Evolutionary conservation across 2,113 vertebrate species (phyloP), one percentile per base, ranked within the genome.

Genomic region (Leuciscus idus): DNA sequence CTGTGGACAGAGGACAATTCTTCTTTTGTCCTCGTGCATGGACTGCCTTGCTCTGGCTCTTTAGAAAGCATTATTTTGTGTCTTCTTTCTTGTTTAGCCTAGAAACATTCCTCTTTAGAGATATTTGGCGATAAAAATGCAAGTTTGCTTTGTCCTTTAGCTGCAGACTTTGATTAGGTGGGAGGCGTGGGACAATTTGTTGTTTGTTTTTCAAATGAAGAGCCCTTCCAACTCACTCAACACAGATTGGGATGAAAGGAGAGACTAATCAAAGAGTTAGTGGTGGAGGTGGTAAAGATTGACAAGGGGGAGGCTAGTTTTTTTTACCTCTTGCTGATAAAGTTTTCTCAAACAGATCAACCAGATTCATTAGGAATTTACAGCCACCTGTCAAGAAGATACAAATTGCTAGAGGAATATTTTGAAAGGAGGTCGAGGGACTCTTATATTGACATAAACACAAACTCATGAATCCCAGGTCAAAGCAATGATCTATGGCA

Each of bases 11-110:
- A 62, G 73, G 76, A 88, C 83, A 87, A 72, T 84, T 84, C 81
- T 86, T 75, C 83, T 87, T 88, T 89, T 87, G 88, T 90, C 88
- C 87, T 84, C 61, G 11, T 15, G 15, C 50, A 77, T 79, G 13
- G 68, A 55, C 57, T 68, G 28, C 59, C 43, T n/a, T 12, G 19
- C 70, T 81, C 52, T 81, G 82, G 21, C 26, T 59, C 57, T 52
- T 50, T 8, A 76, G 70, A 87, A 59, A 77, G 59, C 21, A 74
- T 4, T 39, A 6, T 46, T 48, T 81, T 57, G 39, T 57, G 68
- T 64, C 55, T 36, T 72, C 36, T 23, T 81, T 81, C 43, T 39
- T 57, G 30, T 73, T 74, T 46, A 50, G 46, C 26, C 61, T 61
- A 64, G 59, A 64, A 62, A 81, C 39, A 28, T 46, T 62, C 30